A percentile compares a stretch with the other conserved stretches of the same genome.
Conservation (phyloP, 2,113 vertebrate species). For the Copsychus sechellarum region DNA sequence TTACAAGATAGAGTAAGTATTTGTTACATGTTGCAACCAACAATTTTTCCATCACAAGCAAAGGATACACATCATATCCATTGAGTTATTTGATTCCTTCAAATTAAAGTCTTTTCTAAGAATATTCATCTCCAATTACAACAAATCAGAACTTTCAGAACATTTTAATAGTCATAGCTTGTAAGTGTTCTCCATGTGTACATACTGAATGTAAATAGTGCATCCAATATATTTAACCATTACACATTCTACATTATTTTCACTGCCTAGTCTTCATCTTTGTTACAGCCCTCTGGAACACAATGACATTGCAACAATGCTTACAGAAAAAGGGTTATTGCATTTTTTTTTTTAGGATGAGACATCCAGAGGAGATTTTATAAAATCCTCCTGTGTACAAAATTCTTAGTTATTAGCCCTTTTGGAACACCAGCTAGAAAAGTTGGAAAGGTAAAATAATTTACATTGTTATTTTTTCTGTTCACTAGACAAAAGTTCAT, state of each 20-base stretch:
- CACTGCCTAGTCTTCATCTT: conserved; percentile 49
- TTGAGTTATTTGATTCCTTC: background rate
- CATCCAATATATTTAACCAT: background rate
- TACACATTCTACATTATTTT: conserved; percentile 15
- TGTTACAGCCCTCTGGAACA: conserved; percentile 58
- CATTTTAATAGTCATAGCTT: conserved; percentile 17
- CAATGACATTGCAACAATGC: conserved; percentile 61
- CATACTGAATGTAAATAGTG: conserved; percentile 36
- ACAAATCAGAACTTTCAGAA: conserved; percentile 9
- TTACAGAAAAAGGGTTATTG: conserved; percentile 63
- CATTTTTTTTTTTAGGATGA: conserved; percentile 46
- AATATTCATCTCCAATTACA: conserved; percentile 3
- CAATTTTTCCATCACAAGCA: background rate
- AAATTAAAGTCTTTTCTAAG: background rate
- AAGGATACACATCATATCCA: background rate
- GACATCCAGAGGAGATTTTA: conserved; percentile 55
- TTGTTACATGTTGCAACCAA: background rate
- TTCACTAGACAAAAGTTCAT: conserved; percentile 61
- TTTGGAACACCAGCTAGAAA: conserved; percentile 70
- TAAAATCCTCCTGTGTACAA: conserved; percentile 63
- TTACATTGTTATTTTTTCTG: conserved; percentile 61
- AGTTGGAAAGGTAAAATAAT: conserved; percentile 68
- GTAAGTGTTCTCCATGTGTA: conserved; percentile 42
- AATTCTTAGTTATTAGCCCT: conserved; percentile 69
- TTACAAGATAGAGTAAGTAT: background rate